These are phyloP conservation scores for Percopsis omiscomaycus DNA, from an alignment of 2,797 vertebrate species.

Conservation along the genomic window DNA sequence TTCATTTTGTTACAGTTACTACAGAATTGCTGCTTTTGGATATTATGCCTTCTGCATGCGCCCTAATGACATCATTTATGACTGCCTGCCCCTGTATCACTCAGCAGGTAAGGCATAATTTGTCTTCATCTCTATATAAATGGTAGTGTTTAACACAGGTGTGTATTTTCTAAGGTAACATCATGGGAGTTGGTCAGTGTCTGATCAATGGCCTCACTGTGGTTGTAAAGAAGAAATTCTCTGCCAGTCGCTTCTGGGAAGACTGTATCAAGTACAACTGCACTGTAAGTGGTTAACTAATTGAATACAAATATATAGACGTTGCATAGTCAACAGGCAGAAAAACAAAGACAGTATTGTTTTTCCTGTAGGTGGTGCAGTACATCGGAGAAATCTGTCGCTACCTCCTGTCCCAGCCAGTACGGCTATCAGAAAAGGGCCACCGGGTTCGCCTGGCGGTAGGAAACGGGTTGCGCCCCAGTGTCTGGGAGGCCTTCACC, in stretches of 20 bases:
- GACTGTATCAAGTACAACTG: conserved; percentile 91
- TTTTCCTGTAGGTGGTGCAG: conserved; percentile 83
- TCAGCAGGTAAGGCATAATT: conserved; percentile 79
- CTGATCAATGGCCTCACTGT: conserved; percentile 89
- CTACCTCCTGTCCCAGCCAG: conserved; percentile 87
- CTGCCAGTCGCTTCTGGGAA: conserved; percentile 94
- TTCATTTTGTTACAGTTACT: conserved; percentile 77
- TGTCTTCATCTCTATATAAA: conserved; percentile 15
- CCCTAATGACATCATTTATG: conserved; percentile 82
- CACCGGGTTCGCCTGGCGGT: conserved; percentile 87
- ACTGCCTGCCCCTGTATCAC: conserved; percentile 92
- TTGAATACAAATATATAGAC: background rate
- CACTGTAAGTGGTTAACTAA: conserved; percentile 79
- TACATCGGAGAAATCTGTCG: conserved; percentile 96
- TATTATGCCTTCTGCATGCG: conserved; percentile 85
- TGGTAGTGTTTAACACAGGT: background rate
- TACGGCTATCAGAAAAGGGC: conserved; percentile 75
- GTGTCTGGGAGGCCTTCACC: conserved; percentile 91
- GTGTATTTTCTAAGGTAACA: conserved; percentile 78
- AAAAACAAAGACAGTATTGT: background rate
- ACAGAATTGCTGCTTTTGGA: conserved; percentile 88
- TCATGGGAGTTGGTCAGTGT: conserved; percentile 92
- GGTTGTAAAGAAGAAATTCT: conserved; percentile 94
- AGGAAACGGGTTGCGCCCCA: conserved; percentile 88
- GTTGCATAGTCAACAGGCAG: background rate